Evolutionary conservation across 2,113 vertebrate species (phyloP).

Genomic region (Cathartes aura): DNA sequence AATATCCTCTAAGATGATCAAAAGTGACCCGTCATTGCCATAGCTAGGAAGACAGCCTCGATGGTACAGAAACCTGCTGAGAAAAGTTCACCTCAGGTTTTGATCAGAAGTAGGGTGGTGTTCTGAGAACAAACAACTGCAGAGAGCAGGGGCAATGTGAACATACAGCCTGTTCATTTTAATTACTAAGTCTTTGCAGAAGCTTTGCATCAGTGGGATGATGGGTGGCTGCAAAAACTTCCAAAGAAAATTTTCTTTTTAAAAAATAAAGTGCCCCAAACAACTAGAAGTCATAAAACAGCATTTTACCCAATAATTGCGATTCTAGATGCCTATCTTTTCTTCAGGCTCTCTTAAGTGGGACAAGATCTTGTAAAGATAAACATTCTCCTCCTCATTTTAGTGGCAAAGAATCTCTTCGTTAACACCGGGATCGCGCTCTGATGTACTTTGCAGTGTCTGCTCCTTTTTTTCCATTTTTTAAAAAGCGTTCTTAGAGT

Average conservation of each 20-base stretch:
- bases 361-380: slow-evolving; percentile 59
- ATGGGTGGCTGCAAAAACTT: background rate
- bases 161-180: background rate
- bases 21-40: background rate
- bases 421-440: background rate
- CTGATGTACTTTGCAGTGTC: background rate
- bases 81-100: background rate
- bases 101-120: background rate
- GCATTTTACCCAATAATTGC: background rate
- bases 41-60: background rate
- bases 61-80: background rate
- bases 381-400: slow-evolving; percentile 13
- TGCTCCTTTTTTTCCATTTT: background rate
- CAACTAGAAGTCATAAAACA: background rate
- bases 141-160: background rate
- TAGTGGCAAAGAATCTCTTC: background rate
- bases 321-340: slow-evolving; percentile 16
- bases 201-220: background rate
- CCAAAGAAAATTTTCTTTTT: background rate
- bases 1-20: background rate
- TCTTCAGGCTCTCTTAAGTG: slow-evolving; percentile 5
- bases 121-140: background rate
- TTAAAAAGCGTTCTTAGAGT: background rate
- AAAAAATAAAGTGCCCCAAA: background rate
- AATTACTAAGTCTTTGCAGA: background rate